phyloP scores from a whole-genome alignment of 2,888 invertebrate genomes.

The Diaphora mendica region DNA sequence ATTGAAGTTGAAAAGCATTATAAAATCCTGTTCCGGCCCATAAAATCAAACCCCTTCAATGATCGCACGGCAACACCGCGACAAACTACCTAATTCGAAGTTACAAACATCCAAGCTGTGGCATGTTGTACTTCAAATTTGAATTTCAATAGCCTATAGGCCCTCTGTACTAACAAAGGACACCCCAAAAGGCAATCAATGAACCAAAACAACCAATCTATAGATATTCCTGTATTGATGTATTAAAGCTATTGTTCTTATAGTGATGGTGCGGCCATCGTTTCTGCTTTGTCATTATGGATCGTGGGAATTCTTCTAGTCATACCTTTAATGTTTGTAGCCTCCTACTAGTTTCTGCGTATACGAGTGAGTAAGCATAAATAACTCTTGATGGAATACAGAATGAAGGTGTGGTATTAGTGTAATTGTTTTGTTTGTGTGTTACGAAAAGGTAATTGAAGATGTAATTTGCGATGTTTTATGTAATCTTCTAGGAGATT shows the following conservation, averaged over 20 bases:
- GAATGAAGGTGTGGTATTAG: not conserved
- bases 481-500: not conserved
- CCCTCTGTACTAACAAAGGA: slow-evolving; percentile 40
- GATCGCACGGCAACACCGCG: slow-evolving; percentile 9
- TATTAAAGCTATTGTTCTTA: slow-evolving; percentile 39
- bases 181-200: slow-evolving; percentile 50
- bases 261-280: slow-evolving; percentile 40
- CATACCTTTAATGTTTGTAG: slow-evolving; percentile 34
- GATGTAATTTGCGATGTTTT: not conserved
- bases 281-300: slow-evolving; percentile 49
- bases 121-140: slow-evolving; percentile 37
- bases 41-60: slow-evolving; percentile 11
- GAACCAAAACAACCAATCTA: slow-evolving; percentile 51
- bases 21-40: not conserved
- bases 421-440: not conserved
- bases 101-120: slow-evolving; percentile 29
- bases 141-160: slow-evolving; percentile 48
- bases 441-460: not conserved
- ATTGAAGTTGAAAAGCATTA: not conserved
- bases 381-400: not conserved
- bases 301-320: slow-evolving; percentile 38
- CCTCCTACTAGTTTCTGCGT: slow-evolving; percentile 16
- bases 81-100: slow-evolving; percentile 32
- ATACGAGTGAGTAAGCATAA: not conserved
- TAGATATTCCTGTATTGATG: slow-evolving; percentile 41